Evolutionary conservation across 2,797 vertebrate genomes (phyloP).

Genomic region (Trematomus bernacchii): DNA sequence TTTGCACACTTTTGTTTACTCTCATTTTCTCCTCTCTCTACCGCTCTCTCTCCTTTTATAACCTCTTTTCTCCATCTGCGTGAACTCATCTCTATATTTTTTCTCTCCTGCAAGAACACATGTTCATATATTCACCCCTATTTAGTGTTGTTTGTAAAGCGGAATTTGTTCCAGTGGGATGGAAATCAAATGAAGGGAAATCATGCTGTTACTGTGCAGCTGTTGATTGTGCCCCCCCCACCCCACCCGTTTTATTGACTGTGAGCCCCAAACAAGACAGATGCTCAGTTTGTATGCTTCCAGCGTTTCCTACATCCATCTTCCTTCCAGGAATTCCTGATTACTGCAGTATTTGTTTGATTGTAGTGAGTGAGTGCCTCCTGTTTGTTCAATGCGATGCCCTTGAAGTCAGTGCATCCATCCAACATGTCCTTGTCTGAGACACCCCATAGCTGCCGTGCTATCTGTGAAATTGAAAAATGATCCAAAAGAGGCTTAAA

Average conservation of each 20-base stretch:
- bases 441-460: slow-evolving; percentile 33
- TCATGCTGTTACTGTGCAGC: slow-evolving; percentile 83
- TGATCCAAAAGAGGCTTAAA: slow-evolving; percentile 63
- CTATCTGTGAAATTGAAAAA: slow-evolving; percentile 50
- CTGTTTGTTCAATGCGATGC: slow-evolving; percentile 69
- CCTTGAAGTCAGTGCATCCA: slow-evolving; percentile 78
- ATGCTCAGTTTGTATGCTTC: slow-evolving; percentile 81
- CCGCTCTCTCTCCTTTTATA: slow-evolving; percentile 16
- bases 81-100: slow-evolving; percentile 25
- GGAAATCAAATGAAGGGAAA: slow-evolving; percentile 83
- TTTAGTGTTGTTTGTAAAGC: slow-evolving; percentile 81
- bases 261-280: slow-evolving; percentile 77
- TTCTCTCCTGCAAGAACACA: slow-evolving; percentile 47
- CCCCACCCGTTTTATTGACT: slow-evolving; percentile 76
- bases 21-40: slow-evolving; percentile 14
- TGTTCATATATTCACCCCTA: slow-evolving; percentile 73
- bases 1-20: slow-evolving; percentile 49
- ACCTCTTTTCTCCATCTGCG: slow-evolving; percentile 14
- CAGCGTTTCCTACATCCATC: slow-evolving; percentile 76
- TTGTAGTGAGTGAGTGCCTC: slow-evolving; percentile 71
- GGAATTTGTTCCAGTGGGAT: slow-evolving; percentile 82
- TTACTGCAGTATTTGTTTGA: slow-evolving; percentile 79
- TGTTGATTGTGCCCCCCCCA: slow-evolving; percentile 75
- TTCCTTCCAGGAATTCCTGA: slow-evolving; percentile 82
- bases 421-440: slow-evolving; percentile 61